Percentiles rank a stretch among this genome's conserved stretches.
Evolutionary conservation across 2,797 vertebrate species (phyloP).

Genomic region (Mormyrus proboscirostris): DNA sequence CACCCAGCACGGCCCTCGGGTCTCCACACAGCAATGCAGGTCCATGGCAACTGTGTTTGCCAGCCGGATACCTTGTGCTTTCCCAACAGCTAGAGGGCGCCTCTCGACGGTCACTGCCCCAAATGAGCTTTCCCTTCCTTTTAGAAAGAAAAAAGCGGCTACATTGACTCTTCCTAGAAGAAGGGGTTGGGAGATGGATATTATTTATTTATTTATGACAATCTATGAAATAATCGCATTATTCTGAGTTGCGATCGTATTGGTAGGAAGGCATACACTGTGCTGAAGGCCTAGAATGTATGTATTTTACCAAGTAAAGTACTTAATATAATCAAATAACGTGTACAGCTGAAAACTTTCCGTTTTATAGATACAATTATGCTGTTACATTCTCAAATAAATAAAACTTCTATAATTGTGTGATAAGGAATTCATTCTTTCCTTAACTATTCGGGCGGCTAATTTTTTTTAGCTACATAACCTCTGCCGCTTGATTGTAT

Average conservation of each 20-base stretch:
- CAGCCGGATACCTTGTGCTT: conserved; percentile 33
- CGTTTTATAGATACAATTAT: background rate
- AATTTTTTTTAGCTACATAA: background rate
- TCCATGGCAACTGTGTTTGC: conserved; percentile 71
- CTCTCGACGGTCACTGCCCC: background rate
- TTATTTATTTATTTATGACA: background rate
- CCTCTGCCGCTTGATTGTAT: background rate
- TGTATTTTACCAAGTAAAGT: background rate
- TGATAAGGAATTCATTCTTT: background rate
- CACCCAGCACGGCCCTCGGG: conserved; percentile 69
- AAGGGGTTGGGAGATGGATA: background rate
- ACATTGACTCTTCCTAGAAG: background rate
- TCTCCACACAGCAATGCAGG: conserved; percentile 72
- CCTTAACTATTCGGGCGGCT: background rate
- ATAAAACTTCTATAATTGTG: background rate
- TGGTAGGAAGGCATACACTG: background rate
- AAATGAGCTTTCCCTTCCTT: background rate
- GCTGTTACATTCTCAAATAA: background rate
- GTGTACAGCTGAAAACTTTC: background rate
- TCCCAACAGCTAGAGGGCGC: conserved; percentile 5
- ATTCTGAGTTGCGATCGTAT: background rate
- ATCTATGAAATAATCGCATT: background rate
- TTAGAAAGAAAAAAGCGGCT: background rate
- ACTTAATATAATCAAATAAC: background rate
- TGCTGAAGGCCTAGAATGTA: background rate